Base-by-base conservation (phyloP, 2,888 invertebrate species). In the Pemphredon lugubris region DNA sequence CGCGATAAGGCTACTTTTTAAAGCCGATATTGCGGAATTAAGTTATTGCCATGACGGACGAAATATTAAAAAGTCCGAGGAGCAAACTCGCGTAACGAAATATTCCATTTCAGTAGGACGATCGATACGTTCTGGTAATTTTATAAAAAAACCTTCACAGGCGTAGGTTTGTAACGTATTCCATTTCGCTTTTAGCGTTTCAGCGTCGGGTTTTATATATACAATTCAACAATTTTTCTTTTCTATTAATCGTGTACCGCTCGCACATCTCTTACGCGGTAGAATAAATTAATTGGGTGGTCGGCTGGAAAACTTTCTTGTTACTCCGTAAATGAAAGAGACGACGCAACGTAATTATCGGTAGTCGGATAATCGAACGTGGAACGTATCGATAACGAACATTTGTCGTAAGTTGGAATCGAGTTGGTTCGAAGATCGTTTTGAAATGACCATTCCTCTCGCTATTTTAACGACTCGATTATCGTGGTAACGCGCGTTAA, bases 1-100 rank as follows among this genome's bases (percentile, higher is more conserved):
- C 69, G 21, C 51, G 54, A 70, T 54, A 58, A 45, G 58, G 58
- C 57, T 44, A 54, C 51, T 30, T 63, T 51, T 73, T 73, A 73
- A 73, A 73, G 72, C 70, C 55, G 72, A 73, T 65, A 65, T 57
- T 32, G 37, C 64, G 55, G 37, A 59, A 53, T 51, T 18, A 30
- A 26, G 23, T 53, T 53, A 37, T 59, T 34, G 16, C 58, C 48
- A 39, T 54, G 34, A 58, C 37, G 13, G 16, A 23, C 3, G 37
- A 51, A 64, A 48, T 34, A 58, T 14, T 44, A n/a, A 53, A 64
- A 58, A 42, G 23, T 51, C 21, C 14, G 18, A 50, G 11, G 20
- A 2, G 6, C 40, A 42, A 32, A 18, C 23, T 21, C 34, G 9
- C 16, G 16, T 9, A 14, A 37, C 20, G 26, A 7, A 48, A 48